These are phyloP conservation scores for Drosophila eugracilis DNA, from an alignment of 1,140 invertebrate species.

Conservation along the genomic window DNA sequence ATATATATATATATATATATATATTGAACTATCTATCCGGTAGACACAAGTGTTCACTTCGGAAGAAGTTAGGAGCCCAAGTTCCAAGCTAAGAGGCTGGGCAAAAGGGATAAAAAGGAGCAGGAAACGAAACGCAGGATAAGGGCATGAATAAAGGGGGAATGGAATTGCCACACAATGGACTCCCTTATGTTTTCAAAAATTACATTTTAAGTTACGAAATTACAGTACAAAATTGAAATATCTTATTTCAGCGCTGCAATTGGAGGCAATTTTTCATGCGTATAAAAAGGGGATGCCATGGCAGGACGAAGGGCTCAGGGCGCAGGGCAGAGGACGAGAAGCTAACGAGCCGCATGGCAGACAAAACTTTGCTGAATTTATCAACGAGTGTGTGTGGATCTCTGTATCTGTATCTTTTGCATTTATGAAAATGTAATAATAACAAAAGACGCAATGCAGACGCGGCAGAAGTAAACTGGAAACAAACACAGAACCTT, in stretches of 20 bases:
- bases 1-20: slow-evolving; percentile 7
- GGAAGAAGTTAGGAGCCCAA: slow-evolving; percentile 17
- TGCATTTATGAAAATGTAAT: slow-evolving; percentile 83
- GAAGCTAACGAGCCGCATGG: slow-evolving; percentile 75
- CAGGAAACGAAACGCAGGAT: neutral
- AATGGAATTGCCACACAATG: slow-evolving; percentile 37
- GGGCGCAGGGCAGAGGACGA: neutral
- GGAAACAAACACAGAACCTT: slow-evolving; percentile 38
- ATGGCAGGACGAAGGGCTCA: slow-evolving; percentile 18
- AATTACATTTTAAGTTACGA: slow-evolving; percentile 77
- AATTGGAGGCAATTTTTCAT: slow-evolving; percentile 73
- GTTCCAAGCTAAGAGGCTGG: neutral
- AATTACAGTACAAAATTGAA: slow-evolving; percentile 81
- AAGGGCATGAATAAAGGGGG: neutral
- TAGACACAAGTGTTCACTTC: slow-evolving; percentile 26
- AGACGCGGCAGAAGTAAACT: slow-evolving; percentile 65
- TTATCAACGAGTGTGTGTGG: slow-evolving; percentile 68
- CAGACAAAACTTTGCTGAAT: slow-evolving; percentile 80
- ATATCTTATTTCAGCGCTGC: slow-evolving; percentile 78
- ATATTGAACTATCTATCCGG: slow-evolving; percentile 44
- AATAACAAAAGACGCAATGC: slow-evolving; percentile 82
- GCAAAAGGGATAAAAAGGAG: neutral
- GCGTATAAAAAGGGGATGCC: slow-evolving; percentile 54
- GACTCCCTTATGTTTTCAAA: slow-evolving; percentile 65
- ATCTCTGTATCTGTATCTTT: slow-evolving; percentile 46